phyloP scores from a whole-genome alignment of 2,113 vertebrate species.

The Montifringilla adamsi region DNA sequence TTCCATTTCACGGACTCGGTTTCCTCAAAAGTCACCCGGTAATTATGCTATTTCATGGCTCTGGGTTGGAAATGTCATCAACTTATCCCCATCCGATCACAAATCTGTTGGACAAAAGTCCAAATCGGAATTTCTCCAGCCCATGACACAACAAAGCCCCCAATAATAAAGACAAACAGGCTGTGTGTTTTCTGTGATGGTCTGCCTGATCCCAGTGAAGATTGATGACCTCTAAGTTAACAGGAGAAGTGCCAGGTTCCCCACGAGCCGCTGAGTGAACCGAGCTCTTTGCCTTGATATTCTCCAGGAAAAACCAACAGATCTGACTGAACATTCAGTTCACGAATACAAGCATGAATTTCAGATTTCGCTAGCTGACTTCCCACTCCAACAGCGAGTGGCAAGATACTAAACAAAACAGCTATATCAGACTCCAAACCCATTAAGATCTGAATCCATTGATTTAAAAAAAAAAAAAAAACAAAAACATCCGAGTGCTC shows the following conservation, averaged over 20 bases:
- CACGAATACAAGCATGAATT: conserved; percentile 35
- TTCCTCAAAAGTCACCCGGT: background rate
- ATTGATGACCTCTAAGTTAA: conserved; percentile 72
- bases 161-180: conserved; percentile 76
- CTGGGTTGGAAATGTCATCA: background rate
- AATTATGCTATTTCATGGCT: conserved; percentile 15
- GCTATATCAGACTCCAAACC: conserved; percentile 41
- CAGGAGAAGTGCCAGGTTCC: conserved; percentile 46
- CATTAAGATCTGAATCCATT: conserved; percentile 26
- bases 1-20: background rate
- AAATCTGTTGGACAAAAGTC: conserved; percentile 21
- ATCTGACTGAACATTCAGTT: conserved; percentile 44
- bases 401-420: conserved; percentile 44
- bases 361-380: conserved; percentile 47
- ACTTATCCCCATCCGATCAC: background rate
- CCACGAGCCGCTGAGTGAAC: conserved; percentile 10
- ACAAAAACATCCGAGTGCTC: background rate
- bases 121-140: conserved; percentile 66
- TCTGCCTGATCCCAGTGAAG: conserved; percentile 70
- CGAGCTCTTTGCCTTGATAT: conserved; percentile 45
- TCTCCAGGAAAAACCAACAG: conserved; percentile 33
- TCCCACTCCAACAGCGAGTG: background rate
- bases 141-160: conserved; percentile 68
- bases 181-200: conserved; percentile 67
- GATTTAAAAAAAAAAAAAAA: background rate